These are phyloP conservation scores for Aegotheles bennettii DNA, from an alignment of 2,113 vertebrate genomes.

Conservation along the genomic window DNA sequence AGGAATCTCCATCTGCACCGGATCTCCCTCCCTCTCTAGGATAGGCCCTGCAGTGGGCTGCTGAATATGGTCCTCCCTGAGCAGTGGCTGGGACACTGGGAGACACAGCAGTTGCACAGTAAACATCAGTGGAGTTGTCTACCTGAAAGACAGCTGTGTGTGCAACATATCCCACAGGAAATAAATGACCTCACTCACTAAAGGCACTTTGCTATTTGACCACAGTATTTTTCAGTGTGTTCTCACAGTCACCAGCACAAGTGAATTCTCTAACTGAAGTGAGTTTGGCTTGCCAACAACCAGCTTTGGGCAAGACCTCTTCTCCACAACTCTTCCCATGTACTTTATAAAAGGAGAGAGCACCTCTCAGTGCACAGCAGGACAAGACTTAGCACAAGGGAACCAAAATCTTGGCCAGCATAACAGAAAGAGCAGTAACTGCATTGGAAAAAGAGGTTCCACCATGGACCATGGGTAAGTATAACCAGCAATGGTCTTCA, in stretches of 20 bases:
- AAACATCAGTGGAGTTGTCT: neutral
- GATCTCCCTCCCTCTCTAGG: neutral
- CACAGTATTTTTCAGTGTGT: neutral
- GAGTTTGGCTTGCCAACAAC: neutral
- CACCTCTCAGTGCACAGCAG: neutral
- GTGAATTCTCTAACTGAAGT: neutral
- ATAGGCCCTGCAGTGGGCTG: neutral
- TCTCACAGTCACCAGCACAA: neutral
- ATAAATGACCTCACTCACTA: neutral
- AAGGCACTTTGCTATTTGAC: neutral
- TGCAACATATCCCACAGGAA: neutral
- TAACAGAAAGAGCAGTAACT: neutral
- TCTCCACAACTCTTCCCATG: rapidly evolving
- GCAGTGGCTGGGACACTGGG: neutral
- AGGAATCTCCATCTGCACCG: neutral
- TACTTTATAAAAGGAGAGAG: rapidly evolving
- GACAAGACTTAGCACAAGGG: neutral
- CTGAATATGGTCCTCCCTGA: neutral
- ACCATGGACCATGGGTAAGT: neutral
- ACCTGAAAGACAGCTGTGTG: neutral
- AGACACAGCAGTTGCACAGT: neutral
- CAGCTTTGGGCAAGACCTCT: neutral
- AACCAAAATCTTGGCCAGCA: neutral
- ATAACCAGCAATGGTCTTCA: neutral
- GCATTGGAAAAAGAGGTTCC: no score